Evolutionary conservation across 1,140 invertebrate species (phyloP).

Genomic region (Ostrea edulis): DNA sequence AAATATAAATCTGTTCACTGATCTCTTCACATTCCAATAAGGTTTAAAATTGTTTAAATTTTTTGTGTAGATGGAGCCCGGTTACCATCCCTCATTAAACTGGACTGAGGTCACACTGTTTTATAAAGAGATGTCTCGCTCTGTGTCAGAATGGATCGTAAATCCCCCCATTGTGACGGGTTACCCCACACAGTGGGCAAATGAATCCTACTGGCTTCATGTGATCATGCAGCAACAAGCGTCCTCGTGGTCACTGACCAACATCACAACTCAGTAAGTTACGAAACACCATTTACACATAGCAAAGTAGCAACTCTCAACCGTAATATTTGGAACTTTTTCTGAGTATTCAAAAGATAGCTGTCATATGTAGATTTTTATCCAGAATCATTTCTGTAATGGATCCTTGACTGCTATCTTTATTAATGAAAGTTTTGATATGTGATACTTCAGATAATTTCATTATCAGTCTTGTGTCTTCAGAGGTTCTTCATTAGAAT

Average conservation of each 20-base stretch:
- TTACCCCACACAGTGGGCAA: constrained; percentile 53
- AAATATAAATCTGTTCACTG: too few species aligned
- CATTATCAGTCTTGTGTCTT: too few species aligned
- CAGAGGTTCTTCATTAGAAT: too few species aligned
- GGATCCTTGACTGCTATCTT: too few species aligned
- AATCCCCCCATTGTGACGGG: constrained; percentile 42
- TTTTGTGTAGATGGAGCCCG: not conserved
- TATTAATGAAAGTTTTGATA: too few species aligned
- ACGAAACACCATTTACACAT: not conserved
- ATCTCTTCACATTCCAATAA: too few species aligned
- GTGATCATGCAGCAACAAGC: constrained; percentile 50
- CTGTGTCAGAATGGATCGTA: not conserved
- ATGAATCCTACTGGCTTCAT: constrained; percentile 59
- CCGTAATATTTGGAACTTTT: not conserved
- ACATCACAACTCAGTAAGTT: constrained; percentile 52
- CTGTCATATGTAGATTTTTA: too few species aligned
- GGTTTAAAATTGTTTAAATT: not conserved
- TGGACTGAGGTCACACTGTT: constrained; percentile 10
- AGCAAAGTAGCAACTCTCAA: not conserved
- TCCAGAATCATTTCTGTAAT: too few species aligned
- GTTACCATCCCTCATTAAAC: not conserved
- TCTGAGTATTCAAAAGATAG: too few species aligned
- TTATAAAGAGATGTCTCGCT: not conserved
- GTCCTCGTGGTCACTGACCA: not conserved
- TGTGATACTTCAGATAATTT: too few species aligned